phyloP scores from a whole-genome alignment of 64 coral and sea anemone species.

The Montipora efflorescens region DNA sequence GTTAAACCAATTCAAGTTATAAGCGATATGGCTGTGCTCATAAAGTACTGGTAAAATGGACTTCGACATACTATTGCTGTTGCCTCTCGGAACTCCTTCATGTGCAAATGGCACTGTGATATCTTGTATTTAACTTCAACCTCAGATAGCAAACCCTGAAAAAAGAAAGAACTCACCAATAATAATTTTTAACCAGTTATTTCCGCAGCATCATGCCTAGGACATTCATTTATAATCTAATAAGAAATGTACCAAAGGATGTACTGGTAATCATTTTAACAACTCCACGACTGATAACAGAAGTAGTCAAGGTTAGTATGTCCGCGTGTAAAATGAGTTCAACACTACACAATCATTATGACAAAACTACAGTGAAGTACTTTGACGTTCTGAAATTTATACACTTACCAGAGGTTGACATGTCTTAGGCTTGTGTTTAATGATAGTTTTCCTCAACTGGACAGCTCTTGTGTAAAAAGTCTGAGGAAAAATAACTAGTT shows the following conservation, averaged over 20 bases:
- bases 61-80: constrained; percentile 74
- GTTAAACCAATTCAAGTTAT: no score
- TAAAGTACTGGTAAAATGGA: background rate
- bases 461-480: constrained; percentile 81
- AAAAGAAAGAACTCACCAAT: background rate
- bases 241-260: no score
- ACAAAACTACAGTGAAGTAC: no score
- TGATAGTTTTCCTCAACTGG: constrained; percentile 81
- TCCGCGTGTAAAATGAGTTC: no score
- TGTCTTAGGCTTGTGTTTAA: constrained; percentile 89
- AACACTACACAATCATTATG: no score
- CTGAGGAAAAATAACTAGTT: background rate
- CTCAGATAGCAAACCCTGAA: constrained; percentile 81
- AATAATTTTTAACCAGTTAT: background rate
- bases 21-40: background rate
- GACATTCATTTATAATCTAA: no score
- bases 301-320: no score
- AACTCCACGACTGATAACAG: no score
- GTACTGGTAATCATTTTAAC: no score
- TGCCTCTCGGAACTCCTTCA: constrained; percentile 91
- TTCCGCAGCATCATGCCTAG: no score
- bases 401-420: constrained; percentile 66
- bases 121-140: constrained; percentile 90
- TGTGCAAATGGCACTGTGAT: constrained; percentile 85
- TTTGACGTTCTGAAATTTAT: background rate